These are phyloP conservation scores for Cistogaster globosa DNA, from an alignment of 2,888 invertebrate species.

Conservation along the genomic window DNA sequence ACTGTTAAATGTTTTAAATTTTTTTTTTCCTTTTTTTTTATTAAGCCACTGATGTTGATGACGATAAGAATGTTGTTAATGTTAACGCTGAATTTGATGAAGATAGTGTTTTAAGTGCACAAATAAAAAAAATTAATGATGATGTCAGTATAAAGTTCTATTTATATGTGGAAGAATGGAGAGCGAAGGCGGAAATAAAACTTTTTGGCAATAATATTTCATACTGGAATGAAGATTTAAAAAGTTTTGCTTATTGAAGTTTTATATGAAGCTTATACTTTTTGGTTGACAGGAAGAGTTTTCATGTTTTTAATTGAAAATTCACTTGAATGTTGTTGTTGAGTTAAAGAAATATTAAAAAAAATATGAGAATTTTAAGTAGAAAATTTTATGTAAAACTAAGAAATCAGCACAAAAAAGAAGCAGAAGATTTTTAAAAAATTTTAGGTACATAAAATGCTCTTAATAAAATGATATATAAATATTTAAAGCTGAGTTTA, in stretches of 20 bases:
- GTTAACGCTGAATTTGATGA: constrained; percentile 54
- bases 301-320: constrained; percentile 37
- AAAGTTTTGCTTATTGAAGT: constrained; percentile 20
- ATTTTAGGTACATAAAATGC: no score
- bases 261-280: background rate
- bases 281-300: background rate
- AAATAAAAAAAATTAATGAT: constrained; percentile 64
- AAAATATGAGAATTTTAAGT: background rate
- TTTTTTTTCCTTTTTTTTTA: background rate
- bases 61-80: constrained; percentile 32
- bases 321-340: background rate
- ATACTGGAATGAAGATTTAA: constrained; percentile 23
- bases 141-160: constrained; percentile 45
- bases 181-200: background rate
- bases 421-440: no score
- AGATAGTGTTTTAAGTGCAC: constrained; percentile 53
- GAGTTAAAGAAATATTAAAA: background rate
- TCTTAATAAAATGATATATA: no score
- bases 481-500: no score
- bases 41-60: background rate
- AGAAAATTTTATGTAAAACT: background rate
- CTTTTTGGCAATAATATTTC: constrained; percentile 24
- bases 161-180: background rate
- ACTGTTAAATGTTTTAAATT: constrained; percentile 14
- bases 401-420: no score